Evolutionary conservation across 2,797 vertebrate genomes (phyloP), one percentile per base, ranked within the genome.

Genomic region (Aulostomus chinensis): DNA sequence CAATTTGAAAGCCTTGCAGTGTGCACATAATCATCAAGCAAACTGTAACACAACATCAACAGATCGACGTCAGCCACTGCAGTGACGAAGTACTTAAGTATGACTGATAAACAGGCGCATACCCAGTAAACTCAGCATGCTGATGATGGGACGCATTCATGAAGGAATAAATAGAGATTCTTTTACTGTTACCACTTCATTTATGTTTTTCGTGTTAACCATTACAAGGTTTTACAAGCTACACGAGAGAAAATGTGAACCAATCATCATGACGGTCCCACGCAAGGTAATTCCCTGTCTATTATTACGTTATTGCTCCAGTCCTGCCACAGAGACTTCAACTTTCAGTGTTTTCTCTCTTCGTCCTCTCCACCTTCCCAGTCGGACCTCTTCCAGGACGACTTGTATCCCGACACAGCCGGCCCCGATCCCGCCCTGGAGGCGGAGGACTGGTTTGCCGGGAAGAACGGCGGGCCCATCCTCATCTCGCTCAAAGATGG

Each of bases 311-410:
- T 29, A 2, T 10, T 34, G 13, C 33, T 34, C 7, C 4, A 16
- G 3, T n/a, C 13, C 15, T 28, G 18, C 12, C 58, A 22, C 31
- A 17, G 29, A 10, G 8, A 20, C 10, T 5, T 3, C 12, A 24
- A n/a, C 24, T 26, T 1, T 18, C 11, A 28, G 6, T 5, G 0
- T 38, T 15, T 50, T 4, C 7, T 22, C 21, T 7, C 39, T 18
- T 9, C 26, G 6, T 51, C 25, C 29, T 25, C 46, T 38, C 39
- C 41, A 1, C 55, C 21, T 9, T 4, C 14, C 37, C 78, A 99
- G 97, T 99, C 96, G 4, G 97, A 99, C 85, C 93, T 99, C 39
- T 99, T 98, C 90, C 96, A 99, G 73, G 97, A 98, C 1, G 97
- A 99, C 79, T 87, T 99, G 49, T 99, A 98, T 50, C 97, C 96